Percentiles rank a stretch among this genome's conserved stretches.
These are phyloP conservation scores for Mesochorus sp. DNA, from an alignment of 2,888 invertebrate genomes.

Conservation along the genomic window DNA sequence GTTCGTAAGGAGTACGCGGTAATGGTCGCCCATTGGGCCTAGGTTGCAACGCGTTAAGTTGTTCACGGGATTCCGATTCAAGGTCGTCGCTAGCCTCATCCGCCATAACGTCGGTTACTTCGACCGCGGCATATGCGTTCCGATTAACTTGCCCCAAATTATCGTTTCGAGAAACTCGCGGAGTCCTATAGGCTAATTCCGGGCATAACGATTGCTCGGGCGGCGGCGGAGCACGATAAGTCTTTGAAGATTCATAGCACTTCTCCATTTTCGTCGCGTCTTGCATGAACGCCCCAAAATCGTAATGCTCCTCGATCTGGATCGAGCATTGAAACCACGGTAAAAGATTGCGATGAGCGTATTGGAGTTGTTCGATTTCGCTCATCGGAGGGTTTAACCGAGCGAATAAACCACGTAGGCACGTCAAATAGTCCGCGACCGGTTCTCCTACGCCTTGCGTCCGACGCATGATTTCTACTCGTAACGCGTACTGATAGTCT, in stretches of 20 bases:
- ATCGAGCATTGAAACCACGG: neutral
- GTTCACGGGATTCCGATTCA: no score
- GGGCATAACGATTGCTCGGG: conserved; percentile 11
- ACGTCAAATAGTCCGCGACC: conserved; percentile 5
- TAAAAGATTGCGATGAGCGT: conserved; percentile 17
- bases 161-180: neutral
- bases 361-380: conserved; percentile 9
- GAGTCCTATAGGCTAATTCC: neutral
- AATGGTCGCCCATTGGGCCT: no score
- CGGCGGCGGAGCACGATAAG: neutral
- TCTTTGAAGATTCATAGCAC: neutral
- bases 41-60: neutral
- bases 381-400: conserved; percentile 3
- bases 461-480: conserved; percentile 13
- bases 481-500: conserved; percentile 18
- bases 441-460: conserved; percentile 17
- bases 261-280: neutral
- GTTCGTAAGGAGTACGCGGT: no score
- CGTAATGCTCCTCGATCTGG: neutral
- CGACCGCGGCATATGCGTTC: neutral
- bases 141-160: no score
- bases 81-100: neutral
- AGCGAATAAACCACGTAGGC: neutral
- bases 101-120: neutral
- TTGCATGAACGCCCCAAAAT: neutral